Percentiles rank a stretch among this genome's conserved stretches.
Conservation (phyloP, 1,140 invertebrate genomes). For the Macrostomum lignano region DNA sequence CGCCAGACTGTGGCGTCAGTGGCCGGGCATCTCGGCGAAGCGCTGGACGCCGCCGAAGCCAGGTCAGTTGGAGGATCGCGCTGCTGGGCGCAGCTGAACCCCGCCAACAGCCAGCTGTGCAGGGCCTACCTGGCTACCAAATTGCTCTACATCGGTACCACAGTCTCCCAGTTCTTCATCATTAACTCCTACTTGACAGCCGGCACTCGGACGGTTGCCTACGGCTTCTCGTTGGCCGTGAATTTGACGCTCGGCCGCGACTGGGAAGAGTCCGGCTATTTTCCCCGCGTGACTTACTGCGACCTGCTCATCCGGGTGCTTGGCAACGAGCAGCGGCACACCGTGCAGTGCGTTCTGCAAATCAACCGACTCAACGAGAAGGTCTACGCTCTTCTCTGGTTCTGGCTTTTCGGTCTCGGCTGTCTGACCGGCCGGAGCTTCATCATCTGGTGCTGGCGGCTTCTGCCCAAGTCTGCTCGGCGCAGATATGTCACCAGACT, state of each 20-base stretch:
- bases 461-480: too few relatives aligned
- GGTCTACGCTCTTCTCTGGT: conserved; percentile 10
- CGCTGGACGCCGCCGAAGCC: too few relatives aligned
- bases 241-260: conserved; percentile 14
- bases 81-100: too few relatives aligned
- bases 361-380: conserved; percentile 12
- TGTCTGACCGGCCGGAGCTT: too few relatives aligned
- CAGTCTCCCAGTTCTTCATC: conserved; percentile 29
- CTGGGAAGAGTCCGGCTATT: conserved; percentile 17
- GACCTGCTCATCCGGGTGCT: conserved; percentile 25
- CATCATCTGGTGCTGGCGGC: too few relatives aligned
- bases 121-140: too few relatives aligned
- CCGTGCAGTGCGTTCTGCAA: conserved; percentile 18
- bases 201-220: conserved; percentile 29
- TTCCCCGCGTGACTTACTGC: conserved; percentile 30
- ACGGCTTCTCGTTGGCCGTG: conserved; percentile 23
- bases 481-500: too few relatives aligned
- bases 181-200: conserved; percentile 30
- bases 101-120: too few relatives aligned
- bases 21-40: too few relatives aligned
- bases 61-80: too few relatives aligned
- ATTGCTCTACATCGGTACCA: conserved; percentile 28
- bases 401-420: too few relatives aligned
- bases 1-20: too few relatives aligned
- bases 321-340: conserved; percentile 23